Evolutionary conservation across 2,888 invertebrate genomes (phyloP).

Genomic region (Sipha maydis): DNA sequence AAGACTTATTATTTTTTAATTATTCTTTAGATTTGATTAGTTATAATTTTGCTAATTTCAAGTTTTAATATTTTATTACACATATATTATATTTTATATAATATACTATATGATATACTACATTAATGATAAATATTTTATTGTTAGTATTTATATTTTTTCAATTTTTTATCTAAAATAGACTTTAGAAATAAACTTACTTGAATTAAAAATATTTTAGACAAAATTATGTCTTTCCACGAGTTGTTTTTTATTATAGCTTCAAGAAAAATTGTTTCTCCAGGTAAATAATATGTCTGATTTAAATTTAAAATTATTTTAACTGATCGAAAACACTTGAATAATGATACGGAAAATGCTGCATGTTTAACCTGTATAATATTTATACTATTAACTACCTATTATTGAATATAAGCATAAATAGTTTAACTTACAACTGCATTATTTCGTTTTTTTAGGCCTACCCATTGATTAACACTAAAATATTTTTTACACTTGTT

Average conservation of each 20-base stretch:
- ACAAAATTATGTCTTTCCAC: constrained; percentile 33
- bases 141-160: too few relatives aligned
- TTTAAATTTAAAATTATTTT: constrained; percentile 16
- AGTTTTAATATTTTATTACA: too few relatives aligned
- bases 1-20: too few relatives aligned
- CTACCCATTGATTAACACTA: constrained; percentile 47
- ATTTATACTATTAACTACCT: neutral
- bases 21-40: too few relatives aligned
- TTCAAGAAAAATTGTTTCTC: constrained; percentile 41
- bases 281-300: constrained; percentile 52
- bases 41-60: too few relatives aligned
- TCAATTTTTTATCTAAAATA: neutral
- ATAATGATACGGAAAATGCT: constrained; percentile 14
- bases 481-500: neutral
- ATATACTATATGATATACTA: too few relatives aligned
- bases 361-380: constrained; percentile 4
- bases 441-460: neutral
- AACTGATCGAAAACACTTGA: neutral
- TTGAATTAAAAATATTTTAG: constrained; percentile 42
- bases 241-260: constrained; percentile 41
- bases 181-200: neutral
- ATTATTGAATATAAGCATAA: neutral
- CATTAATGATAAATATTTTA: too few relatives aligned
- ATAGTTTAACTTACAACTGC: constrained; percentile 19
- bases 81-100: too few relatives aligned